Conservation (phyloP, 2,113 vertebrate species). For the Cyphomyrus plagiostoma region DNA sequence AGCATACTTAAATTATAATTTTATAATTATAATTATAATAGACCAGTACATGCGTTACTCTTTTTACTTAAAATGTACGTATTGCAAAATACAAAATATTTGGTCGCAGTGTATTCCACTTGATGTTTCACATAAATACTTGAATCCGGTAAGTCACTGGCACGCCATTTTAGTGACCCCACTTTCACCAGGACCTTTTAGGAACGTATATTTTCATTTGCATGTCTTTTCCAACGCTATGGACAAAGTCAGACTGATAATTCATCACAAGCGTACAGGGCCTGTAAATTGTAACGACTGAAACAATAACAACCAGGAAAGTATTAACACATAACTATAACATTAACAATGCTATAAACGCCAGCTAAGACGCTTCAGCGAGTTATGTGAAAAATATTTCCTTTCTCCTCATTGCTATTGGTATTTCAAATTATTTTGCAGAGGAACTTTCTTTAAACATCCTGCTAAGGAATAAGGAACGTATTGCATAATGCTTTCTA, state of each 20-base stretch:
- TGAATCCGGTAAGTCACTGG: background rate
- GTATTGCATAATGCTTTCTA: background rate
- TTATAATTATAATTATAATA: too few relatives aligned
- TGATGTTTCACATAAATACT: background rate
- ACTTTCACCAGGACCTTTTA: background rate
- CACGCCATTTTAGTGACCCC: background rate
- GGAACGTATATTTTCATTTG: background rate
- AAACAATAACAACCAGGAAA: background rate
- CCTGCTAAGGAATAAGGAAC: background rate
- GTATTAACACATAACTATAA: background rate
- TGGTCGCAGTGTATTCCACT: background rate
- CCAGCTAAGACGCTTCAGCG: background rate
- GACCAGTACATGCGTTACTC: background rate
- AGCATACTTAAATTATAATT: background rate
- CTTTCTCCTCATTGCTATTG: background rate
- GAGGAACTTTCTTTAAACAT: background rate
- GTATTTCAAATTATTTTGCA: background rate
- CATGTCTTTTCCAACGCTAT: background rate
- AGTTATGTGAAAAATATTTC: background rate
- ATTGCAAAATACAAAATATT: background rate
- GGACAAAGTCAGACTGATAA: background rate
- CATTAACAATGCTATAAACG: background rate
- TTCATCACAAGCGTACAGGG: background rate
- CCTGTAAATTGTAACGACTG: background rate
- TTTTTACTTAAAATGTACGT: background rate